A percentile compares a stretch with the other conserved stretches of the same genome.
Conservation (phyloP, 2,797 vertebrate species). For the Geotrypetes seraphini region DNA sequence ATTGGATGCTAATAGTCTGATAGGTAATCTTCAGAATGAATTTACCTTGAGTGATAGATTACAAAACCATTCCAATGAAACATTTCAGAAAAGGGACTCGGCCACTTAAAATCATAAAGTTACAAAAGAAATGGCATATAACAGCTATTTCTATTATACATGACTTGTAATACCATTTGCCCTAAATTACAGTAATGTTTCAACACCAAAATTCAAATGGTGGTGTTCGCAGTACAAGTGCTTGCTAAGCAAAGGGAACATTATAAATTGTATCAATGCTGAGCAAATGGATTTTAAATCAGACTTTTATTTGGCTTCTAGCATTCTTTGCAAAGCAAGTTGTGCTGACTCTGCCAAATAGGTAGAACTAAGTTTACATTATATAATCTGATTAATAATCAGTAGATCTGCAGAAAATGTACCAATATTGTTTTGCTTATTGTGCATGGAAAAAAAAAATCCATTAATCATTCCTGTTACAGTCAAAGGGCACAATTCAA, state of each 20-base stretch:
- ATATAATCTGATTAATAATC: constrained; percentile 23
- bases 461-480: background rate
- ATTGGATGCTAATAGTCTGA: too few species aligned
- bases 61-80: too few species aligned
- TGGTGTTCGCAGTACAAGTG: constrained; percentile 26
- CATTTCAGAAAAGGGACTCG: background rate
- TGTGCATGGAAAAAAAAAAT: constrained; percentile 9
- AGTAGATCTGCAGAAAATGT: constrained; percentile 13
- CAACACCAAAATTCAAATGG: constrained; percentile 25
- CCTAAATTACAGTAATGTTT: constrained; percentile 31
- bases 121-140: too few species aligned
- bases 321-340: constrained; percentile 6
- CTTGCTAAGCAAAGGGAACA: constrained; percentile 34
- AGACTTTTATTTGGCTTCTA: constrained; percentile 19
- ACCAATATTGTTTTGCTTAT: background rate
- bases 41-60: too few species aligned
- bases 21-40: too few species aligned
- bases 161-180: constrained; percentile 6
- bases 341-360: constrained; percentile 21
- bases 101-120: constrained; percentile 9
- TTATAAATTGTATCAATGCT: constrained; percentile 34
- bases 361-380: constrained; percentile 13
- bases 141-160: constrained; percentile 9
- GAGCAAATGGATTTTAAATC: constrained; percentile 29
- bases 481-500: too few species aligned